A percentile compares a stretch with the other conserved stretches of the same genome.
These are phyloP conservation scores for Leucophenga varia DNA, from an alignment of 1,140 invertebrate species.

Conservation along the genomic window DNA sequence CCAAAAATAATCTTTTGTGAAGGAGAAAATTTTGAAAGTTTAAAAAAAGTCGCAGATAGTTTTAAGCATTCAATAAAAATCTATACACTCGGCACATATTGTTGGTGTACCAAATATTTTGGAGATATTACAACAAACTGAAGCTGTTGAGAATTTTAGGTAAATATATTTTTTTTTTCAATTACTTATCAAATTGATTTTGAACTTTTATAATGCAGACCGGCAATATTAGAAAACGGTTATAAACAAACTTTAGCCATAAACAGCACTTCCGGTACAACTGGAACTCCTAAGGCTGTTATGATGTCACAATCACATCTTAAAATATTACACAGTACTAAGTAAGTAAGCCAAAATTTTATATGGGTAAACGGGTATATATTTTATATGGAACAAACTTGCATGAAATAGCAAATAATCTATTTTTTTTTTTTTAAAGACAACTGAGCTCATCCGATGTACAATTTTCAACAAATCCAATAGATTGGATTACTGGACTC, in stretches of 20 bases:
- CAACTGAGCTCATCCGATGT: conserved; percentile 24
- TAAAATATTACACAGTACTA: conserved; percentile 13
- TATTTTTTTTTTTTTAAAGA: not conserved
- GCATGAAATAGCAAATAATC: too few relatives aligned
- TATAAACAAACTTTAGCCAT: conserved; percentile 41
- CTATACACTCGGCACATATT: conserved; percentile 37
- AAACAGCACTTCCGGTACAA: conserved; percentile 70
- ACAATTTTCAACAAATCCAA: conserved; percentile 29
- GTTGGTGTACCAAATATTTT: conserved; percentile 13
- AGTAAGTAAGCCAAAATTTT: conserved; percentile 22
- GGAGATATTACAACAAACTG: too few relatives aligned
- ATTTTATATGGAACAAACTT: too few relatives aligned
- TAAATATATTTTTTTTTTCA: too few relatives aligned
- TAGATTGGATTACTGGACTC: conserved; percentile 42
- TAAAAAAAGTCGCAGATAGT: conserved; percentile 8
- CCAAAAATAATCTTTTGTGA: conserved; percentile 44
- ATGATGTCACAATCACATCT: conserved; percentile 61
- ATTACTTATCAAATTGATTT: conserved; percentile 18
- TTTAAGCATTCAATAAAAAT: conserved; percentile 26
- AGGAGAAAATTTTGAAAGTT: conserved; percentile 30
- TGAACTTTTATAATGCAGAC: conserved; percentile 21
- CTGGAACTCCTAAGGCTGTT: conserved; percentile 76
- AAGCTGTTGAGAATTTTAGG: too few relatives aligned
- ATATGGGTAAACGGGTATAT: too few relatives aligned
- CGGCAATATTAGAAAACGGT: conserved; percentile 26